Percentiles rank a stretch among this genome's conserved stretches.
These are phyloP conservation scores for Macrotis lagotis DNA, from an alignment of 2,113 vertebrate species.

Conservation along the genomic window DNA sequence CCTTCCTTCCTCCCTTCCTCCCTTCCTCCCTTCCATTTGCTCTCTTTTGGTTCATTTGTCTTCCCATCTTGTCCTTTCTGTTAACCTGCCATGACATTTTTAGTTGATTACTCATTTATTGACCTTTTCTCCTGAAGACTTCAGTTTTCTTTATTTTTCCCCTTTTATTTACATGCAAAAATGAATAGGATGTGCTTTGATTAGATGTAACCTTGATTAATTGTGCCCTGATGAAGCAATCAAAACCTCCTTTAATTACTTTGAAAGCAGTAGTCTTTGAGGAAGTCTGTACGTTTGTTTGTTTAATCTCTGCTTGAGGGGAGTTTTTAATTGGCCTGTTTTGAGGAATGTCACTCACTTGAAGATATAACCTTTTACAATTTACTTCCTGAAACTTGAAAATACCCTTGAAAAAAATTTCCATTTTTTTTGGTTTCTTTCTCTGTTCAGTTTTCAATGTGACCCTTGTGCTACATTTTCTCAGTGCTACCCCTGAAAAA, in stretches of 20 bases:
- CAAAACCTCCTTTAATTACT: constrained; percentile 76
- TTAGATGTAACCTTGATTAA: constrained; percentile 72
- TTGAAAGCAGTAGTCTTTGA: constrained; percentile 55
- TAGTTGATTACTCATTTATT: constrained; percentile 24
- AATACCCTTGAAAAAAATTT: background rate
- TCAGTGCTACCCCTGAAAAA: background rate
- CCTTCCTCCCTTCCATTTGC: background rate
- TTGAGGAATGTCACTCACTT: constrained; percentile 51
- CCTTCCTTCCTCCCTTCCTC: too few relatives aligned
- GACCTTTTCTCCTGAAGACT: constrained; percentile 1
- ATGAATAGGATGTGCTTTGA: constrained; percentile 65
- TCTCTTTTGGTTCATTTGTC: background rate
- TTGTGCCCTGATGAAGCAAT: constrained; percentile 70
- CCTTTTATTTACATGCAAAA: constrained; percentile 67
- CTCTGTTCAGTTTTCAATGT: background rate
- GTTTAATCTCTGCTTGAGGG: constrained; percentile 70
- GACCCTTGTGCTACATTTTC: background rate
- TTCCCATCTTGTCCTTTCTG: background rate
- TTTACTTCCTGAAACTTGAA: background rate
- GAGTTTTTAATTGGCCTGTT: constrained; percentile 59
- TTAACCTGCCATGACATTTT: background rate
- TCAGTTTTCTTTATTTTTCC: constrained; percentile 50
- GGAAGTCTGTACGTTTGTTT: constrained; percentile 56
- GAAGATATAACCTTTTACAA: constrained; percentile 40
- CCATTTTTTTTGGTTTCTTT: background rate